These are phyloP conservation scores for Mastomys natalensis DNA, from an alignment of 2,113 vertebrate genomes.

Conservation along the genomic window DNA sequence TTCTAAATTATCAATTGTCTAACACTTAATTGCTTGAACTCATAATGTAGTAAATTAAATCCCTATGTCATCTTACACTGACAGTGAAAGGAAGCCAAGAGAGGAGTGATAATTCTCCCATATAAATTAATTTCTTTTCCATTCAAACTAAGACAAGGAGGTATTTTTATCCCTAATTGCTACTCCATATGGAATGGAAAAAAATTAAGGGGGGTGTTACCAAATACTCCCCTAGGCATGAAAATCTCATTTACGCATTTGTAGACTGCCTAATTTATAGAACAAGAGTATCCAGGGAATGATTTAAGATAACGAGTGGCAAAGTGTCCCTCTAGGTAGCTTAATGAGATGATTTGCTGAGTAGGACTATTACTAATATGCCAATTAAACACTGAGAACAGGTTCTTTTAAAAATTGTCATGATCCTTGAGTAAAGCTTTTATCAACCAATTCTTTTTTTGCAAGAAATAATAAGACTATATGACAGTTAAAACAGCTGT, in stretches of 20 bases:
- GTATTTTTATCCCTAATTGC: slow-evolving; percentile 63
- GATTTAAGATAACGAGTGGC: slow-evolving; percentile 74
- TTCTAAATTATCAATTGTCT: slow-evolving; percentile 19
- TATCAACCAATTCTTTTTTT: not conserved
- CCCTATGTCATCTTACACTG: slow-evolving; percentile 21
- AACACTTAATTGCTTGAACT: not conserved
- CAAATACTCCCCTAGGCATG: slow-evolving; percentile 64
- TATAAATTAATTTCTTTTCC: slow-evolving; percentile 61
- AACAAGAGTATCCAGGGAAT: slow-evolving; percentile 66
- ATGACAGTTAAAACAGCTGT: not conserved
- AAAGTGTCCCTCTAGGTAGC: slow-evolving; percentile 71
- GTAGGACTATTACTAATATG: slow-evolving; percentile 75
- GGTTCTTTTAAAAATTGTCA: not conserved
- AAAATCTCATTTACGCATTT: slow-evolving; percentile 73
- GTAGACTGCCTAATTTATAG: slow-evolving; percentile 67
- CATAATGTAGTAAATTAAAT: slow-evolving; percentile 9
- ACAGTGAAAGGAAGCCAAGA: not conserved
- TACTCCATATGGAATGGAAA: slow-evolving; percentile 66
- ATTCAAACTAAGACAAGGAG: slow-evolving; percentile 59
- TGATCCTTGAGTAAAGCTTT: slow-evolving; percentile 11
- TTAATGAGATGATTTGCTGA: slow-evolving; percentile 78
- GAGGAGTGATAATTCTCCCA: slow-evolving; percentile 1
- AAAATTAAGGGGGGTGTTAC: slow-evolving; percentile 76
- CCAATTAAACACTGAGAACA: slow-evolving; percentile 72
- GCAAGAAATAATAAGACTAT: not conserved